Evolutionary conservation across 2,797 vertebrate genomes (phyloP), one percentile per base, ranked within the genome.

Genomic region (Semotilus atromaculatus): DNA sequence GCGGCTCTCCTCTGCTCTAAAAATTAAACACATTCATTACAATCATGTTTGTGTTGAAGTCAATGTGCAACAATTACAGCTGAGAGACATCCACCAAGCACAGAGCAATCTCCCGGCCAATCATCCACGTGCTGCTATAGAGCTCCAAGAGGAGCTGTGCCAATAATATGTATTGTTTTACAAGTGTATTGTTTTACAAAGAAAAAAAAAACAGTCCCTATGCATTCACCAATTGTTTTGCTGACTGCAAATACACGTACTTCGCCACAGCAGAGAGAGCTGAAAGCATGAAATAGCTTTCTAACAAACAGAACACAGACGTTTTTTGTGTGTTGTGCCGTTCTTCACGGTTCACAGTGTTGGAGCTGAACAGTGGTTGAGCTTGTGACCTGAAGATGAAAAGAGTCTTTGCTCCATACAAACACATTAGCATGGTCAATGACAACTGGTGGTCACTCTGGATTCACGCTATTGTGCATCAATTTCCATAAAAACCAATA

Each of bases 281-380:
- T 83, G 80, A 77, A 87, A 87, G 85, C 83, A 87, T 83, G 81
- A 87, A 89, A 89, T 85, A 73, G 73, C 51, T 87, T 89, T 81
- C 71, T 74, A 78, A 88, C 83, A 48, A 75, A 71, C 36, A 36
- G 34, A 87, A 76, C 67, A 77, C 83, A 62, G 81, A 81, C 76
- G 71, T 38, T 64, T 71, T 83, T 89, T 72, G 45, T 31, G 76
- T 77, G 76, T 87, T 68, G 71, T 60, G 85, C 81, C 40, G 66
- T 81, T 83, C 80, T 70, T 81, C 72, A 81, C 60, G 86, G 81
- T 85, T 87, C 80, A 81, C 74, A 18, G 83, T 83, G 83, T 86
- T 38, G 31, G 74, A 84, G 51, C 74, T 55, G 75, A 72, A 87
- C n/a, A 31, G 26, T 36, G 40, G 64, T 78, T 77, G 77, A 64